Evolutionary conservation across 2,888 invertebrate species (phyloP).

Genomic region (Dastarcus helophoroides): DNA sequence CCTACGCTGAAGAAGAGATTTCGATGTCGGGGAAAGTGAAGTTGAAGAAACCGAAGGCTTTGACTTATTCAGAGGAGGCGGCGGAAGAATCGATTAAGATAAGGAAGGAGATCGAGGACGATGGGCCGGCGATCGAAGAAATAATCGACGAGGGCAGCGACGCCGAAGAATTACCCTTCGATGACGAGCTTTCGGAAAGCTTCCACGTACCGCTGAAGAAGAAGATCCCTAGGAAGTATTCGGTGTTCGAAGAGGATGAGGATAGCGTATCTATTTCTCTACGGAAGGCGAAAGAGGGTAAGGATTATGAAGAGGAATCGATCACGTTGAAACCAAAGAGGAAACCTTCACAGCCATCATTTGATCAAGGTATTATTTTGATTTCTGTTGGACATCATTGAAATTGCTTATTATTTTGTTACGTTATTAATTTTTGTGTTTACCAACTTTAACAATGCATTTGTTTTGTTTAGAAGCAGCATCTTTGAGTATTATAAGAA

Average conservation of each 20-base stretch:
- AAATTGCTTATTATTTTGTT: too few relatives aligned
- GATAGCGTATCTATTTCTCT: slow-evolving; percentile 45
- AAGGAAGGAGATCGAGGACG: slow-evolving; percentile 52
- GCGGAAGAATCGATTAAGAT: slow-evolving; percentile 65
- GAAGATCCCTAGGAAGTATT: slow-evolving; percentile 42
- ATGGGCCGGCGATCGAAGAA: slow-evolving; percentile 50
- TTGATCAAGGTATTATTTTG: slow-evolving; percentile 55
- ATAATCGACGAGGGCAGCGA: slow-evolving; percentile 52
- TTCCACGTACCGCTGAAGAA: slow-evolving; percentile 39
- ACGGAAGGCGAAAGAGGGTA: slow-evolving; percentile 37
- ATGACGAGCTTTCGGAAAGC: slow-evolving; percentile 45
- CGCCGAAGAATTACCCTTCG: slow-evolving; percentile 44
- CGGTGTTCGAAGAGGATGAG: slow-evolving; percentile 50
- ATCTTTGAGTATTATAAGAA: slow-evolving; percentile 38
- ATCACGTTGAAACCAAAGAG: slow-evolving; percentile 59
- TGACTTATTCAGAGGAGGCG: slow-evolving; percentile 65
- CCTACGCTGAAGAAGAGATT: slow-evolving; percentile 79
- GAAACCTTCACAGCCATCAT: slow-evolving; percentile 53
- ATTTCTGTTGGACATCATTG: too few relatives aligned
- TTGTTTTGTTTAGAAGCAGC: slow-evolving; percentile 30
- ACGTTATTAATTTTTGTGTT: too few relatives aligned
- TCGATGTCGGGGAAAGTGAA: slow-evolving; percentile 76
- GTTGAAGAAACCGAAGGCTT: slow-evolving; percentile 59
- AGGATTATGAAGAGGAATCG: slow-evolving; percentile 54
- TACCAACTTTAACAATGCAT: too few relatives aligned